These are phyloP conservation scores for Xiphias gladius DNA, from an alignment of 2,113 vertebrate species.

Conservation along the genomic window DNA sequence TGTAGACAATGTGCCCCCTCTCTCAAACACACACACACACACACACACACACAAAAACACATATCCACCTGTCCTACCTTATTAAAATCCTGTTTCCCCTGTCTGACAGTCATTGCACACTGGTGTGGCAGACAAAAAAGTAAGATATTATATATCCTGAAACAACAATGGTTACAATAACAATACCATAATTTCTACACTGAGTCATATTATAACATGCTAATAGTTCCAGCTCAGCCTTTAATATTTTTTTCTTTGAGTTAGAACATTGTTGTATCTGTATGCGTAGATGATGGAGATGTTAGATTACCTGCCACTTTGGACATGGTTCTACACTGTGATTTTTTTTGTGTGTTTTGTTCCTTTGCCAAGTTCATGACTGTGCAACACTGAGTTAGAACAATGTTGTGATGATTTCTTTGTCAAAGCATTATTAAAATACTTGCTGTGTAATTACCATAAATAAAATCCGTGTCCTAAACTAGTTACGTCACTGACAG, in stretches of 20 bases:
- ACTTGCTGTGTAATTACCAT: background rate
- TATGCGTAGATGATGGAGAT: too few species aligned
- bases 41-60: background rate
- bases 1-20: background rate
- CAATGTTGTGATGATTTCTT: too few species aligned
- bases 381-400: background rate
- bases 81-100: conserved; percentile 42
- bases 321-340: too few species aligned
- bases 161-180: background rate
- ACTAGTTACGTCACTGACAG: background rate
- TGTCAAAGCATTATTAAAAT: background rate
- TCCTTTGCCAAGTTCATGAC: background rate
- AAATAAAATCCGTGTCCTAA: background rate
- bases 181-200: background rate
- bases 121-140: background rate
- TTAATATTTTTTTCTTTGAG: too few species aligned
- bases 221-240: too few species aligned
- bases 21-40: background rate
- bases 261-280: too few species aligned
- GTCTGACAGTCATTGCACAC: conserved; percentile 25
- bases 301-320: too few species aligned
- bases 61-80: background rate
- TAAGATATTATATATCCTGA: background rate
- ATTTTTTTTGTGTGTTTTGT: too few species aligned
- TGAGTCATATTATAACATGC: too few species aligned